A percentile compares a stretch with the other conserved stretches of the same genome.
Conservation (phyloP, 2,113 vertebrate genomes). For the Poecilia latipinna region DNA sequence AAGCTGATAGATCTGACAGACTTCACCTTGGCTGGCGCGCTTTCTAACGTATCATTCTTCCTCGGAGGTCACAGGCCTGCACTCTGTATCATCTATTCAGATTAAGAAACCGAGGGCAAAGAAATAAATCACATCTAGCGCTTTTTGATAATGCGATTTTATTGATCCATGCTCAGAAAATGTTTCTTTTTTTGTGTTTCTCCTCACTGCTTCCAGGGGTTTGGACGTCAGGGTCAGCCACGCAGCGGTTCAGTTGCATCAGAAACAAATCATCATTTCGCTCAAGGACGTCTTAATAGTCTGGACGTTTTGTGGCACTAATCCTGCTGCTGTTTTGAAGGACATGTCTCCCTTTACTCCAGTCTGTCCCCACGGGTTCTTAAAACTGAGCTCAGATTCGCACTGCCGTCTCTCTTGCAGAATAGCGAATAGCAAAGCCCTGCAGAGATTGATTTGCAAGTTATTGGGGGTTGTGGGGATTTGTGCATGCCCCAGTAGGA, state of each 20-base stretch:
- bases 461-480: too few relatives aligned
- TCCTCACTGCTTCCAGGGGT: constrained; percentile 18
- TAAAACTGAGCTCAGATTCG: neutral
- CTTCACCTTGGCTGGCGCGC: constrained; percentile 47
- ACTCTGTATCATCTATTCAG: constrained; percentile 33
- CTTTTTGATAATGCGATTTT: constrained; percentile 60
- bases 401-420: constrained; percentile 29
- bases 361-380: neutral
- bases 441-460: constrained; percentile 29
- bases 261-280: constrained; percentile 33
- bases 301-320: neutral
- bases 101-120: constrained; percentile 17
- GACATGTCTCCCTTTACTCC: neutral
- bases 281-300: constrained; percentile 23
- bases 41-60: constrained; percentile 1
- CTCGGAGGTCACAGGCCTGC: constrained; percentile 19
- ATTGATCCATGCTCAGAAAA: constrained; percentile 59
- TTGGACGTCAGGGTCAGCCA: constrained; percentile 45
- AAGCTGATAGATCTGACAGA: constrained; percentile 27
- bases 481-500: neutral
- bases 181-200: constrained; percentile 19
- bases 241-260: neutral
- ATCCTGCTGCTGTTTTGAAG: neutral
- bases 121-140: constrained; percentile 46
- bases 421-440: constrained; percentile 31